A percentile compares a stretch with the other conserved stretches of the same genome.
Conservation (phyloP, 1,140 invertebrate genomes). For the Holcopasites calliopsidis region DNA sequence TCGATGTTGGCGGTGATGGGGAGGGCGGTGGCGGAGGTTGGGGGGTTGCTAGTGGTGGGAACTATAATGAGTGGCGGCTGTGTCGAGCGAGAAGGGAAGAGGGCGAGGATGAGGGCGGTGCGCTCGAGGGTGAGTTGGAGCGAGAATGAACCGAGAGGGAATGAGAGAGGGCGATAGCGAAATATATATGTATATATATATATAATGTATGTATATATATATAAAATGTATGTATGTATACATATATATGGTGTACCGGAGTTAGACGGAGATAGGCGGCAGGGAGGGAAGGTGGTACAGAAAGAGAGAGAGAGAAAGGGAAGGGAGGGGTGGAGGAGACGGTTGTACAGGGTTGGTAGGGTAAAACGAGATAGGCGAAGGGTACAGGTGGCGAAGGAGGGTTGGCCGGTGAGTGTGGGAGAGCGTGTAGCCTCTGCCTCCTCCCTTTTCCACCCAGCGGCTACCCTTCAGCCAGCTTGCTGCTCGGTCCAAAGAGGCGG, state of each 20-base stretch:
- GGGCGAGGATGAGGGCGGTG: slow-evolving; percentile 35
- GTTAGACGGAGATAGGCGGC: no score
- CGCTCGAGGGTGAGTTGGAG: slow-evolving; percentile 30
- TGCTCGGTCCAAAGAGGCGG: slow-evolving; percentile 58
- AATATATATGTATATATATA: no score
- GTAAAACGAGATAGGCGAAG: slow-evolving; percentile 47
- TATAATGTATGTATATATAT: no score
- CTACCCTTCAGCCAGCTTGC: slow-evolving; percentile 57
- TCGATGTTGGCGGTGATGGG: slow-evolving; percentile 52
- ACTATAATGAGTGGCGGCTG: slow-evolving; percentile 75
- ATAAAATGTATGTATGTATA: no score
- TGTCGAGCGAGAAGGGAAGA: slow-evolving; percentile 54
- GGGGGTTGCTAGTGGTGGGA: slow-evolving; percentile 63
- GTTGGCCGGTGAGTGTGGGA: slow-evolving; percentile 59
- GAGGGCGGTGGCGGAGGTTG: slow-evolving; percentile 62
- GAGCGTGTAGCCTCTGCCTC: slow-evolving; percentile 64
- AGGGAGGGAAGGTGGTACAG: not conserved
- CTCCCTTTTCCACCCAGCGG: slow-evolving; percentile 64
- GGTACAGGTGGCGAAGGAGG: slow-evolving; percentile 41
- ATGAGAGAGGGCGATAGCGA: slow-evolving; percentile 7
- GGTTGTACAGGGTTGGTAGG: slow-evolving; percentile 43
- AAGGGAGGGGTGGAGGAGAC: slow-evolving; percentile 29
- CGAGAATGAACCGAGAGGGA: slow-evolving; percentile 11
- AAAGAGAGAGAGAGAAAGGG: slow-evolving; percentile 14
- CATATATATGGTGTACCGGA: no score